phyloP scores from a whole-genome alignment of 2,113 vertebrate genomes.

The Calyptommatus sinebrachiatus region DNA sequence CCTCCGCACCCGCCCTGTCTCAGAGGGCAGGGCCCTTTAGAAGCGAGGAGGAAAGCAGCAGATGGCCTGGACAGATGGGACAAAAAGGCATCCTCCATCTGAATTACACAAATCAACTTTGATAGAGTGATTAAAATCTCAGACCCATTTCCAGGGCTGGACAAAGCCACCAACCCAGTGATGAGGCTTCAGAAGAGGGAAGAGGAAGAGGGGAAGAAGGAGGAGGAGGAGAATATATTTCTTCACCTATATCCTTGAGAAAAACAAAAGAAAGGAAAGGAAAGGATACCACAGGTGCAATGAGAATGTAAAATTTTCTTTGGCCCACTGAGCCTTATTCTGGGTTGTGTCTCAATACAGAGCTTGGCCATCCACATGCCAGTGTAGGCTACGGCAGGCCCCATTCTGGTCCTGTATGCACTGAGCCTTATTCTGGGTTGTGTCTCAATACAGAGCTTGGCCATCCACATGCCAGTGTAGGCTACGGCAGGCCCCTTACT shows the following conservation, averaged over 20 bases:
- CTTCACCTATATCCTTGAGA: not conserved
- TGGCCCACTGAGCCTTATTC: not conserved
- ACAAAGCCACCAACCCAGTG: not conserved
- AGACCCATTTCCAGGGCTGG: constrained; percentile 14
- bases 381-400: no score
- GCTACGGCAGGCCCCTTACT: no score
- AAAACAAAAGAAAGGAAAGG: no score
- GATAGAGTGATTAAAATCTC: constrained; percentile 64
- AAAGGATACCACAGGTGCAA: not conserved
- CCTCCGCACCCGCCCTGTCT: not conserved
- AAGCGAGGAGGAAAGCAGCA: constrained; percentile 59
- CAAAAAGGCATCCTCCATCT: constrained; percentile 53
- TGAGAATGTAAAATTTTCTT: not conserved
- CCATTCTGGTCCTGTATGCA: no score
- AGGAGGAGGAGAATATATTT: no score
- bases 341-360: no score
- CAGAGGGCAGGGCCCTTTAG: constrained; percentile 15
- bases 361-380: no score
- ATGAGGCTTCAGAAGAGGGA: not conserved
- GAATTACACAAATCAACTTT: constrained; percentile 66
- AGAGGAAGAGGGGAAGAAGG: accelerated
- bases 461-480: no score
- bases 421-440: not conserved
- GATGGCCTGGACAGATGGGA: constrained; percentile 76
- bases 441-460: no score